phyloP scores from a whole-genome alignment of 2,113 vertebrate genomes.

The Butorides virescens region DNA sequence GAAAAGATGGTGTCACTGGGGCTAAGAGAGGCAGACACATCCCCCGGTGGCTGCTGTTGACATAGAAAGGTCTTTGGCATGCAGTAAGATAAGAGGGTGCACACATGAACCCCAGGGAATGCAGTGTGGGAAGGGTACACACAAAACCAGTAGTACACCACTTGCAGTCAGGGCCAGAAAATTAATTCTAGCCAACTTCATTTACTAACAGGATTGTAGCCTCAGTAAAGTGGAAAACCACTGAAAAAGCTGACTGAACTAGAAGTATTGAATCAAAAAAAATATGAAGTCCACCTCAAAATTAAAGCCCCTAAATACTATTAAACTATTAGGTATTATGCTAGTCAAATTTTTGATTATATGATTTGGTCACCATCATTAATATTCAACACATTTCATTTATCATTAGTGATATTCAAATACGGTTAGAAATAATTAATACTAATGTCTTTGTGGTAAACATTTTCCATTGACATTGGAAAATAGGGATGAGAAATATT shows the following conservation, averaged over 20 bases:
- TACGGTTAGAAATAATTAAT: not conserved
- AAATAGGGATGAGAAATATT: not conserved
- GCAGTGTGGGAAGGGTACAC: not conserved
- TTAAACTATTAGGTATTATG: not conserved
- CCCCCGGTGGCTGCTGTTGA: not conserved
- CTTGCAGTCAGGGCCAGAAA: not conserved
- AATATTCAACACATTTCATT: not conserved
- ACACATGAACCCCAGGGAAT: not conserved
- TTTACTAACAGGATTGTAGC: not conserved
- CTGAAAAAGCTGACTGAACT: not conserved
- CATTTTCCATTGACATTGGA: not conserved
- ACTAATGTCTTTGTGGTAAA: not conserved
- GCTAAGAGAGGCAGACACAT: not conserved
- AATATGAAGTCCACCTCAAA: not conserved
- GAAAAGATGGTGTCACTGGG: not conserved
- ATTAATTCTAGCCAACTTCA: not conserved
- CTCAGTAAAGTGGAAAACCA: not conserved
- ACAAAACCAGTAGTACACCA: not conserved
- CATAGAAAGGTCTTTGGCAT: not conserved
- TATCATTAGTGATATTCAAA: not conserved
- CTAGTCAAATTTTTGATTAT: not conserved
- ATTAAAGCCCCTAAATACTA: not conserved
- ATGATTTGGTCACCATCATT: not conserved
- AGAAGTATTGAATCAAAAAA: not conserved
- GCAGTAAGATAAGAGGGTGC: fast-evolving